Percentiles rank a stretch among this genome's conserved stretches.
Evolutionary conservation across 2,797 vertebrate genomes (phyloP).

Genomic region (Danio kyathit): DNA sequence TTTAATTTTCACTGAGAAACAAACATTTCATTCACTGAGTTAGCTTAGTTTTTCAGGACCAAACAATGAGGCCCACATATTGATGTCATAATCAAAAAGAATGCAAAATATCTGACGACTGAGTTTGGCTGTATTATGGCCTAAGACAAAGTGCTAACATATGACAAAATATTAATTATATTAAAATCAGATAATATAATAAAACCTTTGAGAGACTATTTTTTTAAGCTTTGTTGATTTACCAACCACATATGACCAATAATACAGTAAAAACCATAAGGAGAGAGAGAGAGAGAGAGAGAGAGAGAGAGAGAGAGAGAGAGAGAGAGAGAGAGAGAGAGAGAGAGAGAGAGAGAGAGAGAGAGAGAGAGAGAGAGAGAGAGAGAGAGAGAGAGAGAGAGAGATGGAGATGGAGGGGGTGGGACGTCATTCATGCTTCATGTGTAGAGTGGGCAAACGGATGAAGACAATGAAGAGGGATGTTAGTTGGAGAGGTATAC

Average conservation of each 20-base stretch:
- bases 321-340: constrained; percentile 5
- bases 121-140: constrained; percentile 52
- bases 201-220: constrained; percentile 47
- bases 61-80: constrained; percentile 79
- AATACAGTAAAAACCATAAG: not conserved
- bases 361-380: not conserved
- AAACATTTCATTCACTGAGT: constrained; percentile 76
- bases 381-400: constrained; percentile 2
- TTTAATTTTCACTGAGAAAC: constrained; percentile 75
- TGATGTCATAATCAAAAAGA: constrained; percentile 77
- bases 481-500: constrained; percentile 47
- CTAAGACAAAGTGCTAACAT: constrained; percentile 12
- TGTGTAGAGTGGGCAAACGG: constrained; percentile 61
- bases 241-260: not conserved
- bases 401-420: constrained; percentile 12
- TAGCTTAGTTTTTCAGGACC: constrained; percentile 55
- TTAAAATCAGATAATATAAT: not conserved
- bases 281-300: not conserved
- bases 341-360: not conserved
- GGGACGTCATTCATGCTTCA: constrained; percentile 65
- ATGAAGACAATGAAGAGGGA: constrained; percentile 56
- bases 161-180: constrained; percentile 17
- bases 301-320: not conserved
- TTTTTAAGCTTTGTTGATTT: constrained; percentile 4
- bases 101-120: constrained; percentile 64